Conservation (phyloP, 2,797 vertebrate species). For the Carapus acus region DNA sequence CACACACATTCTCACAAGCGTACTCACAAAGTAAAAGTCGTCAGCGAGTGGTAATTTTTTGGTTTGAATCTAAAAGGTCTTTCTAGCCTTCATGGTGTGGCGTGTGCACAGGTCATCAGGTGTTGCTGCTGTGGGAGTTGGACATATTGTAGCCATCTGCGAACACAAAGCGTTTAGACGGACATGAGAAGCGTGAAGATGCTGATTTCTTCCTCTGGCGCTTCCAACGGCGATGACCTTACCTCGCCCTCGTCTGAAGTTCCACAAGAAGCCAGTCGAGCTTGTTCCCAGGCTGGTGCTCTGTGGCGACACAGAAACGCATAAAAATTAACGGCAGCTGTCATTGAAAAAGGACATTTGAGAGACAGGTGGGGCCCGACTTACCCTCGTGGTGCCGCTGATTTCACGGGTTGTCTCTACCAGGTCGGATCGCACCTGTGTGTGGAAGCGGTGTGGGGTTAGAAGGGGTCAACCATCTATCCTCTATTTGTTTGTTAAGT, state of each 20-base stretch:
- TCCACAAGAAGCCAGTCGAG: slow-evolving; percentile 27
- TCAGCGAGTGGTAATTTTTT: too few relatives aligned
- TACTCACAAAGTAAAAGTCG: too few relatives aligned
- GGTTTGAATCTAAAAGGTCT: too few relatives aligned
- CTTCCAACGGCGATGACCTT: not conserved
- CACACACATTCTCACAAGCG: too few relatives aligned
- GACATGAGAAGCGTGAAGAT: too few relatives aligned
- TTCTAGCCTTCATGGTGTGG: too few relatives aligned
- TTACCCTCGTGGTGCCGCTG: slow-evolving; percentile 47
- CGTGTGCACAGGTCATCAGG: slow-evolving; percentile 10
- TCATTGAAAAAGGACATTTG: not conserved
- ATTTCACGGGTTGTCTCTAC: slow-evolving; percentile 3
- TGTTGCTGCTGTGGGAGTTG: slow-evolving; percentile 7
- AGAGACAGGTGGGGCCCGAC: not conserved
- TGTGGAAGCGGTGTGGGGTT: too few relatives aligned
- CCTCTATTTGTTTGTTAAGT: too few relatives aligned
- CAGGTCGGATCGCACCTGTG: slow-evolving; percentile 60
- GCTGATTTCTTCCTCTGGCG: not conserved
- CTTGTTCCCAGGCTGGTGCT: slow-evolving; percentile 43
- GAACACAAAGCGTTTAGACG: slow-evolving; percentile 1
- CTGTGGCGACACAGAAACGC: slow-evolving; percentile 32
- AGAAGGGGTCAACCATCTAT: too few relatives aligned
- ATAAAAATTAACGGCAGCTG: not conserved
- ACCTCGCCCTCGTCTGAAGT: slow-evolving; percentile 40
- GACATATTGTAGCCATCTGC: slow-evolving; percentile 44